phyloP scores from a whole-genome alignment of 1,140 invertebrate species.

The Apis mellifera region Amel_HAv3.1 CM009938.2:6076001-6076500 shows the following conservation, averaged over 20 bases:
- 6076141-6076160: neutral
- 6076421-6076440: slow-evolving; percentile 9
- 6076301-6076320: slow-evolving; percentile 82
- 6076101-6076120: neutral
- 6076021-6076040: too few relatives aligned
- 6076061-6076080: too few relatives aligned
- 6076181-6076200: slow-evolving; percentile 81
- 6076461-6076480: slow-evolving; percentile 52
- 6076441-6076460: slow-evolving; percentile 55
- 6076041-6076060: too few relatives aligned
- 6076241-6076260: slow-evolving; percentile 46
- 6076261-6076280: slow-evolving; percentile 64
- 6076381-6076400: slow-evolving; percentile 69
- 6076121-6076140: neutral
- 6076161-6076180: slow-evolving; percentile 35
- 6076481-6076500: slow-evolving; percentile 42
- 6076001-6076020: too few relatives aligned
- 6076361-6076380: slow-evolving; percentile 71
- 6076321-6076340: slow-evolving; percentile 79
- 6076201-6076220: slow-evolving; percentile 81
- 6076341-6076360: slow-evolving; percentile 67
- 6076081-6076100: neutral
- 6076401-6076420: slow-evolving; percentile 52
- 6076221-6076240: slow-evolving; percentile 74
- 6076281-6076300: slow-evolving; percentile 74